A percentile compares a stretch with the other conserved stretches of the same genome.
These are phyloP conservation scores for Bovichtus diacanthus DNA, from an alignment of 2,797 vertebrate genomes.

Conservation along the genomic window DNA sequence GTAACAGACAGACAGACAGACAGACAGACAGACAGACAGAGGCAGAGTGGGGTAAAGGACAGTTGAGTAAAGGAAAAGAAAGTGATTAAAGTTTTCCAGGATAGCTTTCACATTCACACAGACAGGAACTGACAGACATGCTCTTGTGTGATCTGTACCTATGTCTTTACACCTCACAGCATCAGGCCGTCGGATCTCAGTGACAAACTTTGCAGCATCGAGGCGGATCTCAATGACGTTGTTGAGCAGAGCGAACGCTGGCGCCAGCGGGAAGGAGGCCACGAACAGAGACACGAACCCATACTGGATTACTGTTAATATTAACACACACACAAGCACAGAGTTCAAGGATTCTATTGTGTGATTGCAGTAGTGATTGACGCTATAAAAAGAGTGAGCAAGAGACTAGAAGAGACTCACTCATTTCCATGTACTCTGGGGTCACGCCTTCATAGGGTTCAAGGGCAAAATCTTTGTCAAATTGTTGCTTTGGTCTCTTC, in stretches of 20 bases:
- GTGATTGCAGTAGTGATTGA: not conserved
- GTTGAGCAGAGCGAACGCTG: constrained; percentile 95
- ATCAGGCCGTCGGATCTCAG: constrained; percentile 92
- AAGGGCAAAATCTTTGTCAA: constrained; percentile 91
- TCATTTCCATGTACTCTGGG: constrained; percentile 99
- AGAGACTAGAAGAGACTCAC: constrained; percentile 80
- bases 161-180: constrained; percentile 95
- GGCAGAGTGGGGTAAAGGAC: constrained; percentile 40
- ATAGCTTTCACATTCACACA: constrained; percentile 35
- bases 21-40: too few relatives aligned
- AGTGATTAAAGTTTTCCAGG: constrained; percentile 49
- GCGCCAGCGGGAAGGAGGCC: constrained; percentile 96
- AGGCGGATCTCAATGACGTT: constrained; percentile 97
- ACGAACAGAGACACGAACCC: constrained; percentile 98
- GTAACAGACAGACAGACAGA: constrained; percentile 22
- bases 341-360: not conserved
- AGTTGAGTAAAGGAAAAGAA: constrained; percentile 48
- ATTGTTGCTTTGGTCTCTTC: constrained; percentile 88
- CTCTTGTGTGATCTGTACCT: constrained; percentile 81
- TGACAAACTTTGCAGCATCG: constrained; percentile 95
- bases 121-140: constrained; percentile 10
- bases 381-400: not conserved
- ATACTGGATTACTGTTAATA: constrained; percentile 93
- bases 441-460: constrained; percentile 95
- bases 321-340: constrained; percentile 41